These are phyloP conservation scores for Buphagus erythrorhynchus DNA, from an alignment of 2,797 vertebrate genomes.

Conservation along the genomic window DNA sequence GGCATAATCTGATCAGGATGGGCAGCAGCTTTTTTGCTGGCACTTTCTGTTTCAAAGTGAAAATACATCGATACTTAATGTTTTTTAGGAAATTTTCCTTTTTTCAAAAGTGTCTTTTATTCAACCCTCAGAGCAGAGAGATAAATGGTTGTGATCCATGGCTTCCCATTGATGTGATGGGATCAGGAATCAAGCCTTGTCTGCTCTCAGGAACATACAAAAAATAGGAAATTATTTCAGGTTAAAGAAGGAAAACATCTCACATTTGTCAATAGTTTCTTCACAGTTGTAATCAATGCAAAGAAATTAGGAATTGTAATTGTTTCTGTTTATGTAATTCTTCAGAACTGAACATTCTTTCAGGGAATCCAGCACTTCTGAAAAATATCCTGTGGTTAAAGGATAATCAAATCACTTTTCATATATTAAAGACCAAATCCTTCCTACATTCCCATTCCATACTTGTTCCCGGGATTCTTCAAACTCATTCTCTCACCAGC, in stretches of 20 bases:
- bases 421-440: constrained; percentile 9
- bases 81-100: neutral
- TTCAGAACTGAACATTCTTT: neutral
- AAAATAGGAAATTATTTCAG: neutral
- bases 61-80: neutral
- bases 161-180: neutral
- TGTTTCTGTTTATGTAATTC: neutral
- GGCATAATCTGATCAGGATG: neutral
- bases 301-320: neutral
- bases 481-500: neutral
- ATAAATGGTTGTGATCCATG: neutral
- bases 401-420: constrained; percentile 30
- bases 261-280: neutral
- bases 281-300: neutral
- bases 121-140: neutral
- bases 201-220: neutral
- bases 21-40: neutral
- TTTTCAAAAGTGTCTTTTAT: neutral
- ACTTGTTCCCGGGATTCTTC: constrained; percentile 20
- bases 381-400: neutral
- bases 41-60: neutral
- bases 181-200: neutral
- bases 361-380: neutral
- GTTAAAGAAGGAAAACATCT: neutral
- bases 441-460: neutral